Percentiles rank a stretch among this genome's conserved stretches.
Conservation (phyloP, 2,113 vertebrate species). For the Pluvianellus socialis region DNA sequence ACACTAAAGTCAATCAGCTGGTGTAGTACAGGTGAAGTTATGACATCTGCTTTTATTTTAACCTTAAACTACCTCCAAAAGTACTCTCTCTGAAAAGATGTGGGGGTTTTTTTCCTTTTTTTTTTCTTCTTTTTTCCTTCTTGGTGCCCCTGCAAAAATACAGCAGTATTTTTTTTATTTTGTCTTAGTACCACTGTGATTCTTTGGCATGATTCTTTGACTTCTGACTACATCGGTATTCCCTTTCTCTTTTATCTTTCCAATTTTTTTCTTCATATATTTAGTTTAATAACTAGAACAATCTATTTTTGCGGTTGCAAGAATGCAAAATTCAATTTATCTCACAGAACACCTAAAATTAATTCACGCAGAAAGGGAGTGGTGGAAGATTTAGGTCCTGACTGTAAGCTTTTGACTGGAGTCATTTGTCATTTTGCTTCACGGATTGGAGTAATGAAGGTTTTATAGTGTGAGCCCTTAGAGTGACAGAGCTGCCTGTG, state of each 20-base stretch:
- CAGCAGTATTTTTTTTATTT: background rate
- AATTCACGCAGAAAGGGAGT: slow-evolving; percentile 34
- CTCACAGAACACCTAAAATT: slow-evolving; percentile 54
- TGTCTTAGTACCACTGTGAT: background rate
- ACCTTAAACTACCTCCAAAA: background rate
- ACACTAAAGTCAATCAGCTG: background rate
- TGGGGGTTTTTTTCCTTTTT: fast-evolving
- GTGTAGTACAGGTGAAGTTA: background rate
- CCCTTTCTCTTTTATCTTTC: background rate
- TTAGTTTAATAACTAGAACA: slow-evolving; percentile 49
- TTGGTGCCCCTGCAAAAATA: background rate
- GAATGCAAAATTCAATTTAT: slow-evolving; percentile 60
- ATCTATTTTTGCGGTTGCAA: slow-evolving; percentile 53
- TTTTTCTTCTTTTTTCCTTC: background rate
- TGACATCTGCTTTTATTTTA: background rate
- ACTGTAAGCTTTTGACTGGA: slow-evolving; percentile 61
- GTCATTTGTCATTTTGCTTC: slow-evolving; percentile 59
- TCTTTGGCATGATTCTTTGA: background rate
- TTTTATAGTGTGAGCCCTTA: slow-evolving; percentile 39
- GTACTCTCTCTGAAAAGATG: background rate
- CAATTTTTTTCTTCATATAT: background rate
- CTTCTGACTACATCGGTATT: background rate
- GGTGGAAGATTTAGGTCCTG: slow-evolving; percentile 60
- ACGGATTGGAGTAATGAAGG: slow-evolving; percentile 30
- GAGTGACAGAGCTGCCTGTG: slow-evolving; percentile 34